Conservation (phyloP, 2,797 vertebrate genomes). For the Botia almorhae region DNA sequence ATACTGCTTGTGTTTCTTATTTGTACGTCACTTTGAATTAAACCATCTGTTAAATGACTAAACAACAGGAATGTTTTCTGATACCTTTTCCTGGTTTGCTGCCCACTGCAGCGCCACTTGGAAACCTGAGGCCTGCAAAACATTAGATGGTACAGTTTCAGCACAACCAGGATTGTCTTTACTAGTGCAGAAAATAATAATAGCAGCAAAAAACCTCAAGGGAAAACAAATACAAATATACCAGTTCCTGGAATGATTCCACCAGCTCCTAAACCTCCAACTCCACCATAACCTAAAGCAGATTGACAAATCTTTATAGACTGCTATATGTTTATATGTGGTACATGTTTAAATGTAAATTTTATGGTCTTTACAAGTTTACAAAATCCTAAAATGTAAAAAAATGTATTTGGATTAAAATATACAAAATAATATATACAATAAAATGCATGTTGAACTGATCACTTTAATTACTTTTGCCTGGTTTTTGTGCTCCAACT, state of each 20-base stretch:
- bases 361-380: neutral
- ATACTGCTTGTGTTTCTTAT: neutral
- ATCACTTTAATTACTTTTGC: slow-evolving; percentile 41
- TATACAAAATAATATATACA: too few relatives aligned
- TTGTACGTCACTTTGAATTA: neutral
- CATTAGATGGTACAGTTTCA: neutral
- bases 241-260: slow-evolving; percentile 73
- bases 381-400: neutral
- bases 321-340: too few relatives aligned
- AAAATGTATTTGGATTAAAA: too few relatives aligned
- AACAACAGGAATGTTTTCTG: neutral
- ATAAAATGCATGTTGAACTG: neutral
- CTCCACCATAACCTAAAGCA: slow-evolving; percentile 71
- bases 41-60: slow-evolving; percentile 38
- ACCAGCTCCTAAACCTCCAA: slow-evolving; percentile 57
- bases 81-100: slow-evolving; percentile 75
- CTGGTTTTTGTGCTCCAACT: slow-evolving; percentile 43
- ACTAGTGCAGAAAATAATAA: neutral
- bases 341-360: neutral
- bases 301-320: slow-evolving; percentile 17
- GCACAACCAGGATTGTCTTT: neutral
- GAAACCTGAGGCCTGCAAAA: slow-evolving; percentile 70
- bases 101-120: slow-evolving; percentile 72
- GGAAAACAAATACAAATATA: slow-evolving; percentile 48
- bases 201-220: neutral